Evolutionary conservation across 2,797 vertebrate species (phyloP).

Genomic region (Prionace glauca): DNA sequence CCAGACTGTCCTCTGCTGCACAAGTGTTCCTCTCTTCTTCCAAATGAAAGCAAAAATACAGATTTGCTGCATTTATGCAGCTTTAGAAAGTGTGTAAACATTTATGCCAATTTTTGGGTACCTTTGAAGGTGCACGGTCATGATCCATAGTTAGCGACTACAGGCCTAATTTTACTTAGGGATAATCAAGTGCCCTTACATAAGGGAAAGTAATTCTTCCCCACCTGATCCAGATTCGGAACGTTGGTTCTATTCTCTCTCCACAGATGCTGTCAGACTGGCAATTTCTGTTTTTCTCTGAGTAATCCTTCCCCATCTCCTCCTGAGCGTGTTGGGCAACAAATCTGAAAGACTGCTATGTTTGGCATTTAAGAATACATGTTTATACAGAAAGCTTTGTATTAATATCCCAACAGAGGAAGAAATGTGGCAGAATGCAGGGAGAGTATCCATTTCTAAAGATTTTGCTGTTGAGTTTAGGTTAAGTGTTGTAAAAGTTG

Average conservation of each 20-base stretch:
- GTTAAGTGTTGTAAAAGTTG: not conserved
- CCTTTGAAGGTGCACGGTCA: not conserved
- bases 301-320: not conserved
- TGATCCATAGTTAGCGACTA: not conserved
- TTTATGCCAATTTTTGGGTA: not conserved
- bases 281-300: no score
- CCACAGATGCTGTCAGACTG: no score
- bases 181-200: not conserved
- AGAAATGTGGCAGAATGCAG: not conserved
- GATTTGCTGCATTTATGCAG: not conserved
- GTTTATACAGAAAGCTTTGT: not conserved
- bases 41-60: conserved; percentile 22
- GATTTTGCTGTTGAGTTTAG: not conserved
- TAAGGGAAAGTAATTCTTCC: not conserved
- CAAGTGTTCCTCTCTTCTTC: not conserved
- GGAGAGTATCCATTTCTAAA: not conserved
- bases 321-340: not conserved
- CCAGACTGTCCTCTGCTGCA: not conserved
- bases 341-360: not conserved
- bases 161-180: not conserved
- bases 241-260: no score
- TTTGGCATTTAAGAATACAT: not conserved
- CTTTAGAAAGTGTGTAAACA: not conserved
- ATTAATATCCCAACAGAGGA: not conserved
- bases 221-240: no score